Conservation (phyloP, 2,113 vertebrate species). For the Mystacornis crossleyi region DNA sequence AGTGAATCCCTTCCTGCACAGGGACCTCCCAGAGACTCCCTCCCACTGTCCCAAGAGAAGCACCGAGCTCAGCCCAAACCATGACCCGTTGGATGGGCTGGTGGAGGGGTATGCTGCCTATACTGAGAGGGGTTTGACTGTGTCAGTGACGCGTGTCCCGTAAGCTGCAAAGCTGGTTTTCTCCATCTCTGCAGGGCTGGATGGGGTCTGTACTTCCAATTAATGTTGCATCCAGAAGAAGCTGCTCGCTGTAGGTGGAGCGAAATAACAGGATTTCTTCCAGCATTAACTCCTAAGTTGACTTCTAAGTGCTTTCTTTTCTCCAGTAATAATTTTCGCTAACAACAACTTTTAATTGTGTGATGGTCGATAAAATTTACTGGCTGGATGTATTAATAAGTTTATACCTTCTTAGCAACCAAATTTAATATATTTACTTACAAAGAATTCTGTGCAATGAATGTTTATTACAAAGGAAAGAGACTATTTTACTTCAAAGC, state of each 20-base stretch:
- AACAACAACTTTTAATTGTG: background rate
- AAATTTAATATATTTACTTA: constrained; percentile 74
- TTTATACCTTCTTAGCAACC: constrained; percentile 68
- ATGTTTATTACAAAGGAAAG: constrained; percentile 58
- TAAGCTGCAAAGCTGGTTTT: background rate
- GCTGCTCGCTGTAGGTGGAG: background rate
- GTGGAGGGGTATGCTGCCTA: background rate
- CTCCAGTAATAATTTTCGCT: constrained; percentile 45
- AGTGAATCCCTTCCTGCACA: background rate
- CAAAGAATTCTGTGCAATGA: constrained; percentile 61
- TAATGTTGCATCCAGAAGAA: constrained; percentile 49
- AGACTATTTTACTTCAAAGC: constrained; percentile 67
- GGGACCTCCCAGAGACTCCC: background rate
- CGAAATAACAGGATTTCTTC: background rate
- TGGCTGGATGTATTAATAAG: constrained; percentile 40
- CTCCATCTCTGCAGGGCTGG: constrained; percentile 12
- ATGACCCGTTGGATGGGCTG: background rate
- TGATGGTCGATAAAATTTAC: constrained; percentile 25
- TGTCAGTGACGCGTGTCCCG: background rate
- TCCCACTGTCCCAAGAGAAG: background rate
- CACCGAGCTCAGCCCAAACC: background rate
- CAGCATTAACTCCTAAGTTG: constrained; percentile 18
- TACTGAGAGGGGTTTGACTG: background rate
- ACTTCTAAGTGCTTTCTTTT: constrained; percentile 49
- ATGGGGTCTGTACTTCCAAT: constrained; percentile 42